A percentile compares a stretch with the other conserved stretches of the same genome.
phyloP scores from a whole-genome alignment of 53 echinoderm and acorn worm species.

The Holothuria scabra region DNA sequence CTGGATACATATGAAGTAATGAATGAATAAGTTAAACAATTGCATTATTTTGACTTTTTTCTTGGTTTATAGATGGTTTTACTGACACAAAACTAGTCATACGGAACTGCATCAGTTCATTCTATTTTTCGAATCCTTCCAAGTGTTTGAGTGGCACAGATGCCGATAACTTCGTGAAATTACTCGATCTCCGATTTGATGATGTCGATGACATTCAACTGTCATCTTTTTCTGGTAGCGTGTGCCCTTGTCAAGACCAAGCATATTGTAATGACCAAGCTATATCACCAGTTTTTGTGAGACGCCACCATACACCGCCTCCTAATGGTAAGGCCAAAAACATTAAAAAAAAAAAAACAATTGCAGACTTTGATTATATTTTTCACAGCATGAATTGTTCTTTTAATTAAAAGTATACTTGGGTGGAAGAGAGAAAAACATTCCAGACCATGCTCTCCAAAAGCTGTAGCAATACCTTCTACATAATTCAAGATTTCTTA shows the following conservation, averaged over 20 bases:
- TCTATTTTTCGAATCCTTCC: not conserved
- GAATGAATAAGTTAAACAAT: no score
- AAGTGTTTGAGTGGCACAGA: not conserved
- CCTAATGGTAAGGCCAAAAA: not conserved
- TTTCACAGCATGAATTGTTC: no score
- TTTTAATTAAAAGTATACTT: no score
- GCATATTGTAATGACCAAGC: not conserved
- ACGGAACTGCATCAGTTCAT: not conserved
- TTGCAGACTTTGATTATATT: no score
- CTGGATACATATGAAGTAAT: no score
- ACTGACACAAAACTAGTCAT: conserved; percentile 6
- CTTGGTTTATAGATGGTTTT: not conserved
- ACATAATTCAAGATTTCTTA: no score
- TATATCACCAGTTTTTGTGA: not conserved
- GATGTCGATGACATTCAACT: not conserved
- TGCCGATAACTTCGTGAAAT: conserved; percentile 1
- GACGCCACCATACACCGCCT: conserved; percentile 14
- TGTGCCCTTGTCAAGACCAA: not conserved
- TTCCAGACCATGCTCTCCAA: no score
- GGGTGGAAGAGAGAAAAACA: no score
- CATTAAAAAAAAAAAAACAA: no score
- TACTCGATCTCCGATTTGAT: not conserved
- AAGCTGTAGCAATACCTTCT: no score
- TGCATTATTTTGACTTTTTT: not conserved
- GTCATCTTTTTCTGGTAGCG: conserved; percentile 21